Base-by-base conservation (phyloP, 2,797 vertebrate genomes). In the Rhinatrema bivittatum region DNA sequence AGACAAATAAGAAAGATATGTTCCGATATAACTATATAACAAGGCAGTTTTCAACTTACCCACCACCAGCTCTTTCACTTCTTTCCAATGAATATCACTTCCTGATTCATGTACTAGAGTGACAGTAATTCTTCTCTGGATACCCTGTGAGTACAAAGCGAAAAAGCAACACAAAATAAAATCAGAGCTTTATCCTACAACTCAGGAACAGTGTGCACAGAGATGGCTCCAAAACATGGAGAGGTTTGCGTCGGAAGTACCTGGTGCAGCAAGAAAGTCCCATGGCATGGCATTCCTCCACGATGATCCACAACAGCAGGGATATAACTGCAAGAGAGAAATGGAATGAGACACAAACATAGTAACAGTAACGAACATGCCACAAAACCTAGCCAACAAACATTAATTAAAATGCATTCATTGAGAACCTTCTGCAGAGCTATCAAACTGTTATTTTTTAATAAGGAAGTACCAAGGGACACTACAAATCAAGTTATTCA, bases 191-290 rank as follows among this genome's bases (percentile, higher is more conserved):
- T 21, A 12, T 25, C 5, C 19, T 13, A 13, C 18, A 13, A 20
- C 12, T 27, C 10, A 7, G 16, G 9, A 11, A 5, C 1, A 3
- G 3, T 25, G 10, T 0, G 1, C n/a, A 30, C 9, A 1, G 5
- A 3, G n/a, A n/a, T 3, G 4, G 3, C 5, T 28, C 25, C 7
- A 2, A 17, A 7, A 5, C n/a, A n/a, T 9, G 4, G 6, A 20
- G 0, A 1, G 28, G 7, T 13, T 12, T 21, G 3, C 10, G 10
- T 1, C 2, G 14, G n/a, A 17, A 41, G 29, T 53, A 98, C 94
- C 91, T 99, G 96, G 65, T 99, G 96, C 27, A 99, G 85, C 7
- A 98, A 78, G 79, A 95, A 99, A 9, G 88, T 98, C 18, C 96
- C 96, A 16, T 93, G 85, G 67, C 95, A 98, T 0, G 96, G 96